Evolutionary conservation across 2,113 vertebrate genomes (phyloP).

Genomic region (Accipiter virgatus): DNA sequence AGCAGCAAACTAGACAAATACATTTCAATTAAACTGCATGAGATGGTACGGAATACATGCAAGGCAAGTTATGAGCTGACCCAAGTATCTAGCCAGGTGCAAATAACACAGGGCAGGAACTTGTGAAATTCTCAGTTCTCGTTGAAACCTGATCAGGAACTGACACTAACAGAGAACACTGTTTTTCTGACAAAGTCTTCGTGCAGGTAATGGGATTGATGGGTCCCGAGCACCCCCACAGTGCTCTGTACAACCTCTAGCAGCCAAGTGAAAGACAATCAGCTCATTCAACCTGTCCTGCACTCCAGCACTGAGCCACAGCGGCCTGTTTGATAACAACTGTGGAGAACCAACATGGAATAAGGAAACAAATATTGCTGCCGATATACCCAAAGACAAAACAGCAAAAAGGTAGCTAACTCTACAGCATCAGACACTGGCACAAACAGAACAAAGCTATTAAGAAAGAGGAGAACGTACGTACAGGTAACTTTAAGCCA

Average conservation of each 20-base stretch:
- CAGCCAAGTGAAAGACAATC: not conserved
- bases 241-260: not conserved
- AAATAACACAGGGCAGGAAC: not conserved
- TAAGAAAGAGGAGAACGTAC: conserved; percentile 41
- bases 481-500: conserved; percentile 56
- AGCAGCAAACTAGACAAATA: not conserved
- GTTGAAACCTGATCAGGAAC: not conserved
- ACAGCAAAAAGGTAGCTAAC: not conserved
- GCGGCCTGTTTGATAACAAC: not conserved
- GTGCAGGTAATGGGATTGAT: not conserved
- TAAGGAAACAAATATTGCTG: not conserved
- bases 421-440: not conserved
- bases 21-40: not conserved
- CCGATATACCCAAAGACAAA: not conserved
- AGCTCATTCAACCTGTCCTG: not conserved
- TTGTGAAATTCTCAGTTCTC: not conserved
- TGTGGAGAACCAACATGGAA: not conserved
- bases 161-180: not conserved
- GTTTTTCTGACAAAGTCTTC: not conserved
- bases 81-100: not conserved
- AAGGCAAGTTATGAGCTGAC: not conserved
- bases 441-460: conserved; percentile 14
- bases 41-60: not conserved
- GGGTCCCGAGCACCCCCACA: not conserved
- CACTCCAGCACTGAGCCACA: not conserved